Percentiles rank a stretch among this genome's conserved stretches.
phyloP scores from a whole-genome alignment of 2,888 invertebrate species.

The Leucophenga maculata region DNA sequence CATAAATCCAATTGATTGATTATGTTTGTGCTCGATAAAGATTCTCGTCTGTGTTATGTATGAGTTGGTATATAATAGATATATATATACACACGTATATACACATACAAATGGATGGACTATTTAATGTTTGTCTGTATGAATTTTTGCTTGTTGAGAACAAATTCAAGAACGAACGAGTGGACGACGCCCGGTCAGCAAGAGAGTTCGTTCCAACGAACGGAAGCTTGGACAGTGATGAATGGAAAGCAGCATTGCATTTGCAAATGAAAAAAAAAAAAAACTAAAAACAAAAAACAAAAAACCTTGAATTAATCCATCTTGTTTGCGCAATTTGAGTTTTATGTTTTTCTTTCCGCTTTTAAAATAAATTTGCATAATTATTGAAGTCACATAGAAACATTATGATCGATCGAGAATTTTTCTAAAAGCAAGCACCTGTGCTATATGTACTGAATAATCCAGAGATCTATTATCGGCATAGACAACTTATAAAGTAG shows the following conservation, averaged over 20 bases:
- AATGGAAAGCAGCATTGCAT: conserved; percentile 42
- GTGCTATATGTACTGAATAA: no score
- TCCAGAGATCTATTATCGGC: no score
- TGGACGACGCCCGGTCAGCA: no score
- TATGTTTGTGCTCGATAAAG: conserved; percentile 64
- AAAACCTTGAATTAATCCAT: background rate
- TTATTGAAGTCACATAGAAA: no score
- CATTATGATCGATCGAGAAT: no score
- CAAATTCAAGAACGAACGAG: conserved; percentile 4
- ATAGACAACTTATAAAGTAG: no score
- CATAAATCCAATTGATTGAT: conserved; percentile 71
- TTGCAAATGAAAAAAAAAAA: background rate
- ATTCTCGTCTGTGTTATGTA: conserved; percentile 55
- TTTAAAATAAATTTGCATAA: background rate
- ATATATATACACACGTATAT: conserved; percentile 32
- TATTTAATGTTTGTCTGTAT: conserved; percentile 32
- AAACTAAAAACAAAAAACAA: background rate
- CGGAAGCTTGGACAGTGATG: conserved; percentile 61
- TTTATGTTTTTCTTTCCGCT: background rate
- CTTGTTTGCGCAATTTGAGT: no score
- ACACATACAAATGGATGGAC: conserved; percentile 12
- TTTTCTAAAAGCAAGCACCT: no score
- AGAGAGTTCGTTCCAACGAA: conserved; percentile 25
- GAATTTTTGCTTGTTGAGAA: conserved; percentile 21
- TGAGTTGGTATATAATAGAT: conserved; percentile 41